Evolutionary conservation across 2,797 vertebrate species (phyloP), one percentile per base, ranked within the genome.

Genomic region (Coluber constrictor): DNA sequence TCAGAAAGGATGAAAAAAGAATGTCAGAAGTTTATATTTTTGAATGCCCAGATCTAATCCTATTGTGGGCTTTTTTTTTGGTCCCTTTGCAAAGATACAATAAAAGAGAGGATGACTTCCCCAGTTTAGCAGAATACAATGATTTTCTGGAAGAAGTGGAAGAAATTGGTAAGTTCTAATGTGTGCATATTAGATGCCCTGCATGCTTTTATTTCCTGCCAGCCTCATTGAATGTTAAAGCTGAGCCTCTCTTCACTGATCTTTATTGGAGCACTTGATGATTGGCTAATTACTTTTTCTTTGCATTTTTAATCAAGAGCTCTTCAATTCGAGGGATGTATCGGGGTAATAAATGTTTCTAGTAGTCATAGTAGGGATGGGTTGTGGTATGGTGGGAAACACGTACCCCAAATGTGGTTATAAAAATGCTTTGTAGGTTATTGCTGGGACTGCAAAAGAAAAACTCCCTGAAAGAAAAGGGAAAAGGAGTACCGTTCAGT

Each of bases 91-190:
- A 94, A 98, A 99, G 99, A 98, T 99, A 99, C 96, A 99, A 99
- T 97, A 99, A 99, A 97, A 98, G 99, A 97, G 98, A 99, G 96
- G 98, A 98, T 91, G 99, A 99, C 96, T 99, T 99, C 96, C 92
- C 98, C 94, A 98, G 97, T 96, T 97, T 99, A 92, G 97, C 96
- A 95, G 99, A 99, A 94, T 99, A 99, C 96, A 99, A 99, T 92
- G 98, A 99, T 97, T 99, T 99, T 96, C 97, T 99, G 96, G 99
- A 99, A 97, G 97, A 98, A 98, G 98, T 99, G 95, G 99, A 99
- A 97, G 99, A 99, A 96, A 98, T 99, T 94, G 99, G 99, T 99
- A 96, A 97, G 98, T 97, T 92, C 92, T 94, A 94, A 96, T 95
- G 89, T 63, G 95, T 96, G 37, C 66, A 90, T 91, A 96, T 97